Percentiles rank a stretch among this genome's conserved stretches.
Evolutionary conservation across 1,140 invertebrate species (phyloP).

Genomic region (Drosophila teissieri): DNA sequence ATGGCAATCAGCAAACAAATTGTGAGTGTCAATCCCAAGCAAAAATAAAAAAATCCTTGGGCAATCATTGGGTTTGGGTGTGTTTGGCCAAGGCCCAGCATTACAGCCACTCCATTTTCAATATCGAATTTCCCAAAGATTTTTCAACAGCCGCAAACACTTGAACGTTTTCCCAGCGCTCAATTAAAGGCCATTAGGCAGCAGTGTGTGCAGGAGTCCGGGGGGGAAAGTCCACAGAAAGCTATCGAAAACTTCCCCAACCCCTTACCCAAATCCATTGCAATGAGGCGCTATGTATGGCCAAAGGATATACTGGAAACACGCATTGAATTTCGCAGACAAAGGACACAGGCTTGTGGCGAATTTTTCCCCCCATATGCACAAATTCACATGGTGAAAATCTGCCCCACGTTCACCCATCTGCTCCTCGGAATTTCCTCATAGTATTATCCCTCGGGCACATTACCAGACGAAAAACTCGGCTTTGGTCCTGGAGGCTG

Average conservation of each 20-base stretch:
- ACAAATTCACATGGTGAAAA: constrained; percentile 58
- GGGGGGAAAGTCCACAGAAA: constrained; percentile 19
- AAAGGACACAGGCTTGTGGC: constrained; percentile 56
- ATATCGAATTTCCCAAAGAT: constrained; percentile 73
- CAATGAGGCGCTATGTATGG: constrained; percentile 57
- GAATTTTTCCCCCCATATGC: constrained; percentile 71
- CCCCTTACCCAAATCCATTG: constrained; percentile 3
- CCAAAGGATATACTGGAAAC: constrained; percentile 75
- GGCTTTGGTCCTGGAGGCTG: constrained; percentile 31
- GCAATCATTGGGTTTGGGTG: constrained; percentile 11
- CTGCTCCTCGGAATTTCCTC: neutral
- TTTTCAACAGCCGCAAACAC: constrained; percentile 77
- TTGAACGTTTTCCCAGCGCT: constrained; percentile 79
- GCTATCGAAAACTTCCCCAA: constrained; percentile 3
- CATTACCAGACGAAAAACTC: constrained; percentile 46
- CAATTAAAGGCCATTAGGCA: constrained; percentile 81
- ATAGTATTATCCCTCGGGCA: constrained; percentile 15
- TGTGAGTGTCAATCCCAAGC: constrained; percentile 1
- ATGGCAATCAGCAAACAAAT: constrained; percentile 49
- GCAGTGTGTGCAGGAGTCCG: constrained; percentile 25
- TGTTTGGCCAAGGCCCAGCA: constrained; percentile 27
- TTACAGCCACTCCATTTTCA: constrained; percentile 68
- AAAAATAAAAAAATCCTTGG: constrained; percentile 11
- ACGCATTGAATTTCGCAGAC: constrained; percentile 75
- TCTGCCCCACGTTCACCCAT: constrained; percentile 1